phyloP scores from a whole-genome alignment of 2,888 invertebrate species.

The Pinctada fucata region DNA sequence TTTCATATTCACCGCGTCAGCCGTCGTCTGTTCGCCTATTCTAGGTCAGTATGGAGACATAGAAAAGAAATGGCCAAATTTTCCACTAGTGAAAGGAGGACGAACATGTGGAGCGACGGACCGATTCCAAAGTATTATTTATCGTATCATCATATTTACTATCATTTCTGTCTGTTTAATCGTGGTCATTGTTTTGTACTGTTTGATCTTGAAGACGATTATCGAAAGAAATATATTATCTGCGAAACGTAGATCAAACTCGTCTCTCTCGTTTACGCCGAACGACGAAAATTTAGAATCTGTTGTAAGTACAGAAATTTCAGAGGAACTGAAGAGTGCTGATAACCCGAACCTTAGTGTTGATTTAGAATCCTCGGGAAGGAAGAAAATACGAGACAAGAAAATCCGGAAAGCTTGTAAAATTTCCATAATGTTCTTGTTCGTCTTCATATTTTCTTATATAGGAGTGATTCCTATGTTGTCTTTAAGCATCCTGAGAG shows the following conservation, averaged over 20 bases:
- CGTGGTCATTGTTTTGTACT: neutral
- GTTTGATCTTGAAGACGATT: neutral
- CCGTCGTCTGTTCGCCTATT: neutral
- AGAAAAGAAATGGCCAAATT: neutral
- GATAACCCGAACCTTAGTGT: too few relatives aligned
- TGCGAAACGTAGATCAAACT: too few relatives aligned
- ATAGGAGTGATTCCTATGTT: neutral
- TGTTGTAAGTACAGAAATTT: too few relatives aligned
- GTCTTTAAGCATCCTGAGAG: neutral
- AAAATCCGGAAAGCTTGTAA: neutral
- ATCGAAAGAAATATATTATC: neutral
- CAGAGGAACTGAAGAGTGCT: too few relatives aligned
- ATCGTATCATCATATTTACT: neutral
- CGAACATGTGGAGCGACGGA: neutral
- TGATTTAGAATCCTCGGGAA: too few relatives aligned
- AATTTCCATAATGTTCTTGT: neutral
- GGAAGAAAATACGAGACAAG: neutral
- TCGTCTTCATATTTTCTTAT: neutral
- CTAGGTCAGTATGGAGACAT: neutral
- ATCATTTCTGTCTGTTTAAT: neutral
- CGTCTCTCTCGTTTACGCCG: too few relatives aligned
- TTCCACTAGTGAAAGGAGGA: neutral
- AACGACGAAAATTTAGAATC: too few relatives aligned
- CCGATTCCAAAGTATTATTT: neutral
- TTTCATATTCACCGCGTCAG: neutral